Base-by-base conservation (phyloP, 1,140 invertebrate species). In the Drosophila seguyi region DNA sequence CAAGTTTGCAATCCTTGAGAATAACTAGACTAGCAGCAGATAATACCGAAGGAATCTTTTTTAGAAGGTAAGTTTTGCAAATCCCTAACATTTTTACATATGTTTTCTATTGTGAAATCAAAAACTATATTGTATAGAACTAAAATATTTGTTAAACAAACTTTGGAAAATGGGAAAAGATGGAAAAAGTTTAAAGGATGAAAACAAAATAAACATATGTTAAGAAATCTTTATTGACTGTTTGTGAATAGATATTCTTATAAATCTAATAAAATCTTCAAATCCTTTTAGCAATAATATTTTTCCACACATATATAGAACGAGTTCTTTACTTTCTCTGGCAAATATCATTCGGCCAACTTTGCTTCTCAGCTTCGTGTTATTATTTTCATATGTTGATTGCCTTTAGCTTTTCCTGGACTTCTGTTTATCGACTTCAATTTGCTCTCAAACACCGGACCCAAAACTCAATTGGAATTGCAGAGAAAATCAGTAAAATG, bases 351-450 rank as follows among this genome's bases (percentile, higher is more conserved):
- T 18, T 2, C 18, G 14, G n/a, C 16, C 36, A 48, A 58, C 13
- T 58, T 41, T 48, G 65, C 3, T 57, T 69, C 50, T 41, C 48
- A 48, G 63, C 34, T 27, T 39, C 41, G 27, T 55, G 31, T 50
- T 73, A 59, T 73, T 72, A 72, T 75, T 44, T 66, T 53, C 73
- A 59, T 75, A 68, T 76, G 74, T 68, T 76, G 62, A 68, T 77
- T 77, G 73, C 73, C 73, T 53, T 47, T 56, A 53, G 62, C 47
- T 60, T 39, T 77, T 59, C 72, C 68, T 50, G 56, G 41, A 79
- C 69, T 59, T 79, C 60, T 85, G 82, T 85, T 86, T 87, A 86
- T 83, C 76, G 84, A 83, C 83, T 87, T 88, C 66, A 88, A 83
- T 87, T 87, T 79, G 76, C 62, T 79, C 66, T 82, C 71, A 72